Base-by-base conservation (phyloP, 92 coral and sea anemone species). In the Palythoa grandis region DNA sequence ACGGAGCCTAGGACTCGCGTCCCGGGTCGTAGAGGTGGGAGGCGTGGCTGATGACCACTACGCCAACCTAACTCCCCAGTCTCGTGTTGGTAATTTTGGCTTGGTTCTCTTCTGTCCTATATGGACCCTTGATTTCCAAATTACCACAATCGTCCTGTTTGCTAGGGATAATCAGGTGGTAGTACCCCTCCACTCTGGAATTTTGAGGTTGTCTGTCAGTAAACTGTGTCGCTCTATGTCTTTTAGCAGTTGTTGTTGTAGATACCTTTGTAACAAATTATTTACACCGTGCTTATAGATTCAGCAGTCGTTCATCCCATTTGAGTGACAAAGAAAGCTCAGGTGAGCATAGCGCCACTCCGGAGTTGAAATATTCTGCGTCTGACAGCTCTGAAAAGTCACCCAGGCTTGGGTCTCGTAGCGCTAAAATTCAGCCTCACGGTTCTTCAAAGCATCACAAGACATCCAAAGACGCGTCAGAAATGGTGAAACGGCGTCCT, bases 331-430 rank as follows among this genome's bases (percentile, higher is more conserved):
- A 53, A 66, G 85, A 80, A 19, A 80, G 85, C 58, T 80, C 85
- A 73, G 23, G 74, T 80, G 85, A 80, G 4, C 74, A 22, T 38
- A 80, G 74, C 17, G 74, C 48, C 12, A 47, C 74, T 14, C 74
- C 85, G 14, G 85, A 80, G 22, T 43, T 80, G 40, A 80, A 80
- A 48, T 66, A 80, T 63, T 80, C 85, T 43, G 85, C 74, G 20
- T 80, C 61, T 1, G 85, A 80, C 8, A 80, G 85, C 85, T 80
- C 85, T 8, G 85, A 80, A 0, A 80, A 80, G 47, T 79, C 84
- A 8, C 84, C 69, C 40, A 68, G 74, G 65, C 48, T 63, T 7
- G 84, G 63, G 50, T 20, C 63, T 76, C 82, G 68, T 65, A 76
- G 8, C 47, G 53, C 85, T 23, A 66, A 67, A 10, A n/a, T 80